Conservation (phyloP, 2,888 invertebrate genomes). For the Marasmarcha lunaedactyla region DNA sequence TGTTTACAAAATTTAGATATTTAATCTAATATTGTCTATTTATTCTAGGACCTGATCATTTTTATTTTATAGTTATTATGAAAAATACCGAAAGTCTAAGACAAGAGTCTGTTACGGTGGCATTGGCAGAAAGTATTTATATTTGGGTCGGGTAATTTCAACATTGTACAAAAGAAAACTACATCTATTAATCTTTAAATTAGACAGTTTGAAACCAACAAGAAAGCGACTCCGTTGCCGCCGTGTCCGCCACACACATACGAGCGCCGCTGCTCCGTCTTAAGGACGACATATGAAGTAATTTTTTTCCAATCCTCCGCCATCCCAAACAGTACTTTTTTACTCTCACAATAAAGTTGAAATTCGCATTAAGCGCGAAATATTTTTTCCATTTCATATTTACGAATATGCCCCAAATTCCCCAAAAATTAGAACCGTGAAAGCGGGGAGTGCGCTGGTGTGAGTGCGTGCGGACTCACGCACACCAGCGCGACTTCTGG, state of each 20-base stretch:
- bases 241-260: conserved; percentile 56
- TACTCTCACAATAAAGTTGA: conserved; percentile 22
- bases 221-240: conserved; percentile 25
- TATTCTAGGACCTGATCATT: too few relatives aligned
- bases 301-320: conserved; percentile 56
- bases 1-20: too few relatives aligned
- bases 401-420: conserved; percentile 73
- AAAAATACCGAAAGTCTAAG: too few relatives aligned
- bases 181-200: too few relatives aligned
- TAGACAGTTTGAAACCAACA: too few relatives aligned
- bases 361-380: conserved; percentile 40
- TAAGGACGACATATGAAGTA: conserved; percentile 72
- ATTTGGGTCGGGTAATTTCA: too few relatives aligned
- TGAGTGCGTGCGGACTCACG: conserved; percentile 40
- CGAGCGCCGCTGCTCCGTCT: conserved; percentile 67
- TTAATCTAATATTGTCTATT: too few relatives aligned
- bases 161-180: too few relatives aligned
- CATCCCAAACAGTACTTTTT: conserved; percentile 32
- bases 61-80: too few relatives aligned
- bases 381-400: conserved; percentile 72
- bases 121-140: too few relatives aligned
- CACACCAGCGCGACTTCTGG: conserved; percentile 29
- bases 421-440: conserved; percentile 72
- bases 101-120: too few relatives aligned
- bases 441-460: conserved; percentile 40